Base-by-base conservation (phyloP, 2,888 invertebrate genomes). In the Trichogramma dendrolimi region DNA sequence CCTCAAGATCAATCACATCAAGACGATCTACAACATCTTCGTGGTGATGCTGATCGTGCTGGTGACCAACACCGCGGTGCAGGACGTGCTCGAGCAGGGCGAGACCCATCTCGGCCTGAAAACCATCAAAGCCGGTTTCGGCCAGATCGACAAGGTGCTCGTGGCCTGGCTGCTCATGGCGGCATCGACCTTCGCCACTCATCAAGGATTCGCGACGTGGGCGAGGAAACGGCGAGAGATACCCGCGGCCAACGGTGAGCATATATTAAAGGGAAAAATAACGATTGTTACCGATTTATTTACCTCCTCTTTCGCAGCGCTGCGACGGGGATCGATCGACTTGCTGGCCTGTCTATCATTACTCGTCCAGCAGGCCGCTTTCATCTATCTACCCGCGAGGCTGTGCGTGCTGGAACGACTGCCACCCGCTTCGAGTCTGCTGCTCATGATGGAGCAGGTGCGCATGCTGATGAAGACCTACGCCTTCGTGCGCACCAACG, bases 381-480 rank as follows among this genome's bases (percentile, higher is more conserved):
- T 82, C 50, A 72, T 83, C 53, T 67, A 72, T 62, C 59, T 80
- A 10, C 83, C 86, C 2, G 75, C 80, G 1, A 70, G 75, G 51
- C 71, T 79, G 54, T 68, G 84, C 4, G 66, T 81, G 10, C 69
- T 76, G 6, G 73, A 81, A 63, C 68, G 81, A 5, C 74, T 88
- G 5, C 85, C 86, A 1, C 80, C 84, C 41, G 85, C 82, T 4
- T 84, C 85, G 5, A 78, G 84, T 14, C 70, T 83, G 5, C 79
- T 85, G 39, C 71, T 87, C 39, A 76, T 84, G 5, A 74, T 81
- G 66, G 88, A 88, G 79, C 86, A 87, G 80, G 84, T 89, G 8
- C 86, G 96, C 7, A 80, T 94, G 57, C 75, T 89, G 60, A 96
- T 96, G 96, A 96, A 96, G 81, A 84, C 87, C 49, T 89, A 94